Evolutionary conservation across 2,797 vertebrate genomes (phyloP).

Genomic region (Streptopelia turtur): DNA sequence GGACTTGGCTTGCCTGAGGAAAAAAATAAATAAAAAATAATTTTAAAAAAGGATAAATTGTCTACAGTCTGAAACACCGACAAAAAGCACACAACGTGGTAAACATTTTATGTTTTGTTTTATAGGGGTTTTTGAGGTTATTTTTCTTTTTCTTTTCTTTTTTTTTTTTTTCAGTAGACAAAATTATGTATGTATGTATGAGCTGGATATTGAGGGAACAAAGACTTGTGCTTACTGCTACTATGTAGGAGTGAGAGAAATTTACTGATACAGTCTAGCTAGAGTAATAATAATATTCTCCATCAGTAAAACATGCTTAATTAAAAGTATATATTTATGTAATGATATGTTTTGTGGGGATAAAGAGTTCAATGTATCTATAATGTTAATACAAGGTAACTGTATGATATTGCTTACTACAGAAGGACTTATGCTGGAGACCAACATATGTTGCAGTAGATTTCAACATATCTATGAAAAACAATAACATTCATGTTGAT

Average conservation of each 20-base stretch:
- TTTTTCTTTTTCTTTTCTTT: neutral
- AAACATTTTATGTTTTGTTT: neutral
- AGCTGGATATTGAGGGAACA: neutral
- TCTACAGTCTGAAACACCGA: neutral
- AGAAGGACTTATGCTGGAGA: neutral
- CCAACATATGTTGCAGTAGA: neutral
- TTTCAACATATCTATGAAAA: neutral
- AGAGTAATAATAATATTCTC: neutral
- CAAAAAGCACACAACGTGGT: neutral
- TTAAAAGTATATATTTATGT: neutral
- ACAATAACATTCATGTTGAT: neutral
- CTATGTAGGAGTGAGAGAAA: neutral
- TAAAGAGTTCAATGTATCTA: neutral
- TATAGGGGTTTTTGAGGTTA: fast-evolving
- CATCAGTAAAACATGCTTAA: neutral
- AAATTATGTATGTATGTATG: neutral
- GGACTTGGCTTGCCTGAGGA: neutral
- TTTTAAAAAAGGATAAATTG: neutral
- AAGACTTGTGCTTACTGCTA: neutral
- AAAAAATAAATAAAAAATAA: neutral
- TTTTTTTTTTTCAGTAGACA: neutral
- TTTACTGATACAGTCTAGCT: neutral
- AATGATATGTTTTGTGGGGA: neutral
- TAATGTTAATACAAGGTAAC: neutral
- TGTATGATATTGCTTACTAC: neutral